Evolutionary conservation across 1,140 invertebrate genomes (phyloP).

Genomic region (Drosophila littoralis): DNA sequence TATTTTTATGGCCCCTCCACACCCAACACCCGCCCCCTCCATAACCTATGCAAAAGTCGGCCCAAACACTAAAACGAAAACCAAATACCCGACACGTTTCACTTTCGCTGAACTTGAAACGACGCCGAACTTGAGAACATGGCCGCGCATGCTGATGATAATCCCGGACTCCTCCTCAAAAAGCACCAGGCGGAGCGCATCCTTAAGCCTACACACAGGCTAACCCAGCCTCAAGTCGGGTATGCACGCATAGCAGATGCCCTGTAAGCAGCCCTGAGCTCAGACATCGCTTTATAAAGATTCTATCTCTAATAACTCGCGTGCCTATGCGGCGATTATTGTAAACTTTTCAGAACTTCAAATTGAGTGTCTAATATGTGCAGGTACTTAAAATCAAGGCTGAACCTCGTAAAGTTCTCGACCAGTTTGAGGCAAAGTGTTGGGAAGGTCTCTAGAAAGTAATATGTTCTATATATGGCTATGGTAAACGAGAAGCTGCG

Average conservation of each 20-base stretch:
- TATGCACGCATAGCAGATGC: background rate
- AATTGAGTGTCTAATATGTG: too few species aligned
- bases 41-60: background rate
- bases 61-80: slow-evolving; percentile 13
- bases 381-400: too few species aligned
- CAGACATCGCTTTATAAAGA: too few species aligned
- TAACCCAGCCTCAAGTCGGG: background rate
- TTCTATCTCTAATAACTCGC: too few species aligned
- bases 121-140: slow-evolving; percentile 47
- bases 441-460: too few species aligned
- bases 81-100: slow-evolving; percentile 55
- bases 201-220: slow-evolving; percentile 36
- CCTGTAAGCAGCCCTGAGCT: background rate
- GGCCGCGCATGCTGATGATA: slow-evolving; percentile 76
- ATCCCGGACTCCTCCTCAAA: slow-evolving; percentile 44
- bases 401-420: too few species aligned
- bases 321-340: too few species aligned
- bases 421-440: too few species aligned
- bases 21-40: background rate
- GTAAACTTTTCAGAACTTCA: too few species aligned
- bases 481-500: too few species aligned
- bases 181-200: slow-evolving; percentile 24
- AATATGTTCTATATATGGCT: too few species aligned
- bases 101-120: slow-evolving; percentile 73
- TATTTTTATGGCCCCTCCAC: slow-evolving; percentile 56